Conservation (phyloP, 2,888 invertebrate genomes). For the Athalia circularis region DNA sequence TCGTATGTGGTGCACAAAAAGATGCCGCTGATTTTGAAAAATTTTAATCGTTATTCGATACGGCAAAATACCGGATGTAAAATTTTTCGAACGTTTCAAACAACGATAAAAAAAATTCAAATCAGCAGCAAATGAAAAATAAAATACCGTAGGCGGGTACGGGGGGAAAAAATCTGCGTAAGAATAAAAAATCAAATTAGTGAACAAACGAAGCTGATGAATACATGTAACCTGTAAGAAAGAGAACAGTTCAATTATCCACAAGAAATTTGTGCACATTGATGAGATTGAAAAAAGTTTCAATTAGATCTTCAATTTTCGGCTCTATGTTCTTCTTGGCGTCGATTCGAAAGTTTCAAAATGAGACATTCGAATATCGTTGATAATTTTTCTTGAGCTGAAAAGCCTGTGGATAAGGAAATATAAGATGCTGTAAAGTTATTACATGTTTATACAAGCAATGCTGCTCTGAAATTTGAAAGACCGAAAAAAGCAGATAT, state of each 20-base stretch:
- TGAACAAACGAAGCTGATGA: background rate
- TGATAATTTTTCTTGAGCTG: background rate
- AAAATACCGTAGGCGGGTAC: constrained; percentile 2
- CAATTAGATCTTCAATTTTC: background rate
- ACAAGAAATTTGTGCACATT: background rate
- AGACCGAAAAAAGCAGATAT: constrained; percentile 25
- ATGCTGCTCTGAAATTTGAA: constrained; percentile 33
- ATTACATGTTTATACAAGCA: background rate
- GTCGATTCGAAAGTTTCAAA: constrained; percentile 55
- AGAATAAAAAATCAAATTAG: constrained; percentile 32
- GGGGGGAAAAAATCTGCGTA: constrained; percentile 10
- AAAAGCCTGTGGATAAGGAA: background rate
- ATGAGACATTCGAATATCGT: constrained; percentile 49
- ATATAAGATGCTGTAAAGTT: background rate
- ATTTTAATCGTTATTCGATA: background rate
- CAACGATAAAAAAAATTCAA: too few species aligned
- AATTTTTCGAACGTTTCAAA: too few species aligned
- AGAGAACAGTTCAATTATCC: background rate
- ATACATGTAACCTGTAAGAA: constrained; percentile 28
- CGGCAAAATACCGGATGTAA: background rate
- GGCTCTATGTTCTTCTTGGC: constrained; percentile 39
- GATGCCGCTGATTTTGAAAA: background rate
- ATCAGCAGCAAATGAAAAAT: background rate
- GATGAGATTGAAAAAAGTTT: background rate
- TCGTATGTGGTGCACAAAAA: background rate